Evolutionary conservation across 2,797 vertebrate genomes (phyloP), one percentile per base, ranked within the genome.

Genomic region (Setipinna tenuifilis): DNA sequence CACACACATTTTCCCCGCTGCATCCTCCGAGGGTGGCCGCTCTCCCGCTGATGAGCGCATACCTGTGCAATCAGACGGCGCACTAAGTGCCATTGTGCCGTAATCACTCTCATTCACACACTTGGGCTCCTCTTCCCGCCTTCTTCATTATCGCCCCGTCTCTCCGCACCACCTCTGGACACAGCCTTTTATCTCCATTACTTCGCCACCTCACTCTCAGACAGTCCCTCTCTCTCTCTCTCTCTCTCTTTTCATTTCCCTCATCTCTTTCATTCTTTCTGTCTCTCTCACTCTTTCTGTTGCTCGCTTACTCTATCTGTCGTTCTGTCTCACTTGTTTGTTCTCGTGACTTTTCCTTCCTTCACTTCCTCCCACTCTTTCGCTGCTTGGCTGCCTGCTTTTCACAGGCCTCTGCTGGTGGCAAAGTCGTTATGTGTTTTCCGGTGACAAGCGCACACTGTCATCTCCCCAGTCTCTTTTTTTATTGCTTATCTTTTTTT

Each of bases 51-150:
- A 95, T 95, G 95, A 96, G 94, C 96, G 94, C 96, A 97, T 96
- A 94, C 93, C 95, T 96, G 95, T 93, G 97, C 96, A 98, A 98
- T 99, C 97, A 97, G 91, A 92, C 93, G 90, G 92, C 92, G 95
- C 88, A 96, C 95, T 93, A 95, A 96, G 91, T 96, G 93, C 95
- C 95, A 97, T 97, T 97, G 97, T 97, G 95, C 96, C 92, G 92
- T 97, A 96, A 97, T 97, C 96, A 97, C 97, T 96, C 95, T 95
- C 96, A 95, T 95, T 96, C 94, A 93, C 88, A 87, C 88, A 84
- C 92, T 85, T 90, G 85, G 84, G 86, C 84, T 50, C 84, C n/a
- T 88, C 81, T 35, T 88, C 82, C 88, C 87, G 86, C 82, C 71
- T 75, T 85, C 89, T 90, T 90, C 88, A 90, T 90, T 89, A 87